Evolutionary conservation across 1,140 invertebrate species (phyloP).

Genomic region (Drosophila kanapiae): DNA sequence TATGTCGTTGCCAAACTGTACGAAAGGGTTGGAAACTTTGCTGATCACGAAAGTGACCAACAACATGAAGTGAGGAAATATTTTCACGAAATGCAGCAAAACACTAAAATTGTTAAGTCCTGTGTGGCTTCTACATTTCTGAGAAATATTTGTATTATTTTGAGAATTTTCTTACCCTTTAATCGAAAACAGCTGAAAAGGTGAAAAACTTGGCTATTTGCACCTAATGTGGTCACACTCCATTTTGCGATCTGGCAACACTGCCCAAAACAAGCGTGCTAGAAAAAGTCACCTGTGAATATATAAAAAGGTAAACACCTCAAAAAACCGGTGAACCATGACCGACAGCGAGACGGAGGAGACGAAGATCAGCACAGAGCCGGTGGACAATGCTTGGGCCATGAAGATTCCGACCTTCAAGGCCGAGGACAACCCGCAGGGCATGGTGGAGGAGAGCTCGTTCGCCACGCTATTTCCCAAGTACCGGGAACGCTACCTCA

Average conservation of each 20-base stretch:
- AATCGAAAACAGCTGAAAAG: not conserved
- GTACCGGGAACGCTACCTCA: constrained; percentile 98
- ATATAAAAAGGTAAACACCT: not conserved
- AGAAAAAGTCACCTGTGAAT: constrained; percentile 3
- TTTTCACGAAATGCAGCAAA: no score
- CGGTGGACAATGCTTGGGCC: constrained; percentile 94
- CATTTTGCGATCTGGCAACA: not conserved
- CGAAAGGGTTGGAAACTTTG: no score
- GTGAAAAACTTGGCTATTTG: not conserved
- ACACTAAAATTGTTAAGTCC: no score
- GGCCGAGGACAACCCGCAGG: constrained; percentile 95
- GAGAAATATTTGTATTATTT: no score
- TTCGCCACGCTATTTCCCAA: constrained; percentile 90
- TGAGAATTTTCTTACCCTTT: no score
- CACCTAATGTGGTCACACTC: not conserved
- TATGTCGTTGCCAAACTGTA: no score
- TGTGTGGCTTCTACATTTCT: no score
- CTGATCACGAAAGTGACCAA: no score
- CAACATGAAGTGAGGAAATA: no score
- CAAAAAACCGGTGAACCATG: constrained; percentile 40
- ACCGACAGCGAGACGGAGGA: constrained; percentile 69
- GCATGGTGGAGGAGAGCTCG: constrained; percentile 90
- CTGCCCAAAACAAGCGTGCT: constrained; percentile 64
- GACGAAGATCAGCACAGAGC: constrained; percentile 80
- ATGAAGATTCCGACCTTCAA: constrained; percentile 96